Percentiles rank a stretch among this genome's conserved stretches.
Evolutionary conservation across 2,888 invertebrate genomes (phyloP).

Genomic region (Tetropium fuscum): DNA sequence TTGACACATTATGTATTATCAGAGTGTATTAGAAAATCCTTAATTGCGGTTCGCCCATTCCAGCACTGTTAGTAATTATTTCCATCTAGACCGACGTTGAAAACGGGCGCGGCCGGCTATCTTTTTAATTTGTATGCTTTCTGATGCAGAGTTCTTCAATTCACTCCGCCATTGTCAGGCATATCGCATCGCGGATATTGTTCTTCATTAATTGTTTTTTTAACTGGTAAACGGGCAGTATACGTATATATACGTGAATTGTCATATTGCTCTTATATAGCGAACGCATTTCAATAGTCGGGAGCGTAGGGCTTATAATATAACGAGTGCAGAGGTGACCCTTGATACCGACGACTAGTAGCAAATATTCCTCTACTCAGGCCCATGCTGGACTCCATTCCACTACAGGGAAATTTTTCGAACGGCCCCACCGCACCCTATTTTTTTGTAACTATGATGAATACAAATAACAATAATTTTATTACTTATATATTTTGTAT

Average conservation of each 20-base stretch:
- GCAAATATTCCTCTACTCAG: not conserved
- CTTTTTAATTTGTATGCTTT: constrained; percentile 60
- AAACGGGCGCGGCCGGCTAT: constrained; percentile 50
- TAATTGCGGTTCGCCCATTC: constrained; percentile 28
- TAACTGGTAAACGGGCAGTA: constrained; percentile 28
- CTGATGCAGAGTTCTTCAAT: constrained; percentile 53
- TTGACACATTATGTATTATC: constrained; percentile 38
- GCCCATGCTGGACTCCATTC: not conserved
- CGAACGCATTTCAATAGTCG: not conserved
- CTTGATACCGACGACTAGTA: not conserved
- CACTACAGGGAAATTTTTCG: not conserved
- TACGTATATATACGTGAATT: constrained; percentile 43
- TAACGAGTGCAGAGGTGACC: not conserved
- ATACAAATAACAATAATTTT: no score
- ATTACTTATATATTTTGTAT: no score
- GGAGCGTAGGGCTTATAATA: not conserved
- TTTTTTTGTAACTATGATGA: no score
- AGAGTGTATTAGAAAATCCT: constrained; percentile 23
- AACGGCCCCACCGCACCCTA: no score
- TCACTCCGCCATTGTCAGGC: constrained; percentile 57
- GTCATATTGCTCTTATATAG: constrained; percentile 39
- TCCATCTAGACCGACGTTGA: constrained; percentile 42
- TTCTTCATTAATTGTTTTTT: constrained; percentile 55
- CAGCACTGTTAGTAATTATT: constrained; percentile 49
- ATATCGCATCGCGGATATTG: constrained; percentile 56